These are phyloP conservation scores for Lamproptera curius DNA, from an alignment of 2,888 invertebrate species.

Conservation along the genomic window DNA sequence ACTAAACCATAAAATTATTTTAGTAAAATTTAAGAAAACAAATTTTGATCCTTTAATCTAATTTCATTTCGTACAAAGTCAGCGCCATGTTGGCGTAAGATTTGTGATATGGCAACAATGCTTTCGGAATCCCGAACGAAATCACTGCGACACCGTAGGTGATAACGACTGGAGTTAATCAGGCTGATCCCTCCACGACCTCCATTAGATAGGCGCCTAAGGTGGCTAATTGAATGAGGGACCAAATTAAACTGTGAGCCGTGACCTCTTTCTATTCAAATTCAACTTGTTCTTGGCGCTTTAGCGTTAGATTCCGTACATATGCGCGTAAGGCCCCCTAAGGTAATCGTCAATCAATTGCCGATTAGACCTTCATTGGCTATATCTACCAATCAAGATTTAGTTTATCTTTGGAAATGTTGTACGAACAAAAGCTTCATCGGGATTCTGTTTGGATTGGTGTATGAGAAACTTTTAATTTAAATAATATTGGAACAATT, in stretches of 20 bases:
- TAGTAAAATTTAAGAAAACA: too few relatives aligned
- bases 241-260: conserved; percentile 65
- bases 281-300: conserved; percentile 50
- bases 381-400: too few relatives aligned
- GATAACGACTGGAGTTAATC: conserved; percentile 69
- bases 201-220: conserved; percentile 66
- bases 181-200: conserved; percentile 66
- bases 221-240: conserved; percentile 73
- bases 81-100: not conserved
- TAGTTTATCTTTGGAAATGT: too few relatives aligned
- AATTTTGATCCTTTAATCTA: too few relatives aligned
- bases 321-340: too few relatives aligned
- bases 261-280: conserved; percentile 76
- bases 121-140: conserved; percentile 19
- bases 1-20: too few relatives aligned
- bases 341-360: too few relatives aligned
- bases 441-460: too few relatives aligned
- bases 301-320: conserved; percentile 30
- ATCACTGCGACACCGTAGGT: conserved; percentile 39
- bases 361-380: too few relatives aligned
- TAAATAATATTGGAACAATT: too few relatives aligned
- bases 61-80: not conserved
- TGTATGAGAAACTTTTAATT: too few relatives aligned
- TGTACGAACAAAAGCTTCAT: too few relatives aligned
- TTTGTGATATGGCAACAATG: conserved; percentile 14